phyloP scores from a whole-genome alignment of 2,797 vertebrate species.

The Sebastes paucispinis region DNA sequence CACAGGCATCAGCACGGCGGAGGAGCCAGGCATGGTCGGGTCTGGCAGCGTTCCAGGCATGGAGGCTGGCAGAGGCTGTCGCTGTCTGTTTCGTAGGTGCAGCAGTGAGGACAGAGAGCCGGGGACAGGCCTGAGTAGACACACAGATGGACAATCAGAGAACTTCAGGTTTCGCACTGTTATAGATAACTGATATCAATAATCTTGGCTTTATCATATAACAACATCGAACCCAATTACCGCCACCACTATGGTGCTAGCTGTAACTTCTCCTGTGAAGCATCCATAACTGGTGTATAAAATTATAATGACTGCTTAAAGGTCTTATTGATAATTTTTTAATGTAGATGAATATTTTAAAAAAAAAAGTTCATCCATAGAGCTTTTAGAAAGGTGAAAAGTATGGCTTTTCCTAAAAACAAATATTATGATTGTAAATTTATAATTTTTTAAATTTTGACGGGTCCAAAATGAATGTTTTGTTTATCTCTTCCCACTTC shows the following conservation, averaged over 20 bases:
- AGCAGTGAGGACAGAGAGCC: slow-evolving; percentile 97
- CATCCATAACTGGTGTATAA: background rate
- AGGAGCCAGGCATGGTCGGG: slow-evolving; percentile 98
- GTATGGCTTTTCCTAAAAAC: no score
- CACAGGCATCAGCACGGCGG: slow-evolving; percentile 98
- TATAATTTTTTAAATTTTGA: no score
- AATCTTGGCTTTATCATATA: background rate
- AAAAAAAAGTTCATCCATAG: no score
- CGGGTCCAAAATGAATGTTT: no score
- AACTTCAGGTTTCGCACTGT: no score
- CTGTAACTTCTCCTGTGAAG: background rate
- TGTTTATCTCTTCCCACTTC: no score
- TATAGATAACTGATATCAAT: background rate
- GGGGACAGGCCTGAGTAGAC: slow-evolving; percentile 91
- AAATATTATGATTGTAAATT: no score
- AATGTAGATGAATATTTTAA: no score
- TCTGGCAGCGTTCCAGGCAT: slow-evolving; percentile 98
- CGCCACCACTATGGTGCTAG: background rate
- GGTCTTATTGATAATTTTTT: no score
- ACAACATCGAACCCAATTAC: background rate
- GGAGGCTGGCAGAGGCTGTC: slow-evolving; percentile 98
- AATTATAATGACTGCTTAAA: background rate
- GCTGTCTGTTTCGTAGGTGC: slow-evolving; percentile 98
- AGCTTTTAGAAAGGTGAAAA: no score
- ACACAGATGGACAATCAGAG: slow-evolving; percentile 24